Conservation (phyloP, 1,140 invertebrate species). For the Achatina immaculata region DNA sequence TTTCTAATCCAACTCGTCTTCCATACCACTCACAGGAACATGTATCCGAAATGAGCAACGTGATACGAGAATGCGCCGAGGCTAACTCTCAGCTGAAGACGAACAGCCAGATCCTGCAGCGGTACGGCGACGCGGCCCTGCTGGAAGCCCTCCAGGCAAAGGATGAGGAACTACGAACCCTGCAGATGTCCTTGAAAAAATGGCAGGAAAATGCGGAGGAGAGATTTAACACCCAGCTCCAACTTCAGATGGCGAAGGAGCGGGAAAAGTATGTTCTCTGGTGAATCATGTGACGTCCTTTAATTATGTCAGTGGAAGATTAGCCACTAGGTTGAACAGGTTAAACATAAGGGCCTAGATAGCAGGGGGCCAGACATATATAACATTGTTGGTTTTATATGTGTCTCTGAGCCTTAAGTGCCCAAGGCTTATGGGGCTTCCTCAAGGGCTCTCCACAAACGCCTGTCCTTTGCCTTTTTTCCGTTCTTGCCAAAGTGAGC, state of each 20-base stretch:
- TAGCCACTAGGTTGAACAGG: no score
- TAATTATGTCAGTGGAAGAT: no score
- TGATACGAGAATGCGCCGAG: conserved; percentile 30
- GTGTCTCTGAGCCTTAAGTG: no score
- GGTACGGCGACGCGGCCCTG: conserved; percentile 37
- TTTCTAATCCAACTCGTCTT: no score
- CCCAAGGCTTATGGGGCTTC: no score
- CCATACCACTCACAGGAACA: conserved; percentile 58
- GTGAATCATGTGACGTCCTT: conserved; percentile 30
- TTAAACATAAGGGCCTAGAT: no score
- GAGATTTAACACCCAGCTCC: conserved; percentile 42
- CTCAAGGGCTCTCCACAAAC: no score
- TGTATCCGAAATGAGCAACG: conserved; percentile 46
- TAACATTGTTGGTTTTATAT: no score
- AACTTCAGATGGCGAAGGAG: conserved; percentile 42
- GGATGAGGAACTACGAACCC: conserved; percentile 51
- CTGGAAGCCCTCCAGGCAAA: conserved; percentile 47
- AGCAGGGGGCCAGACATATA: no score
- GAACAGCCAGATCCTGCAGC: conserved; percentile 14
- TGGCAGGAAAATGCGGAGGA: conserved; percentile 46
- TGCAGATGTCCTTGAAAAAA: conserved; percentile 47
- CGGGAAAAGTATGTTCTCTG: conserved; percentile 49
- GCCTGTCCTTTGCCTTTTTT: no score
- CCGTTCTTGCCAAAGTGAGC: no score
- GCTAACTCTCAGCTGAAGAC: conserved; percentile 15